Percentiles rank a stretch among this genome's conserved stretches.
phyloP scores from a whole-genome alignment of 2,797 vertebrate species.

The Ispidina picta region DNA sequence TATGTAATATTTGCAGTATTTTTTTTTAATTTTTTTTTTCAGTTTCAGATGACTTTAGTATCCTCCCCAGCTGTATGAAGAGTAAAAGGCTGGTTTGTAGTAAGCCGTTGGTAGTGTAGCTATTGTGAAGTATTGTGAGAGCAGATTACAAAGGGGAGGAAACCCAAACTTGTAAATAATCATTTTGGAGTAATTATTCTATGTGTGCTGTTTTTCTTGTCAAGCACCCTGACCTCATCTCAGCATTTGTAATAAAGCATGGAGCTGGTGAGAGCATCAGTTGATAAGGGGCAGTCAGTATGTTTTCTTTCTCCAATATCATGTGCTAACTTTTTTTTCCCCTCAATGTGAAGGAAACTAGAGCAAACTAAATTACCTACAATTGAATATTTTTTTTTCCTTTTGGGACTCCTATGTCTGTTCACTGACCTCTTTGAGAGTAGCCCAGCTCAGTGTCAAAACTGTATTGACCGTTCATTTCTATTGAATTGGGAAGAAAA shows the following conservation, averaged over 20 bases:
- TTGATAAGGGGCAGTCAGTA: background rate
- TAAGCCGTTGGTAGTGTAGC: background rate
- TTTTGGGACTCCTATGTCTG: rapidly evolving
- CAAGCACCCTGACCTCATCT: background rate
- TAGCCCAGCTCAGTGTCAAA: background rate
- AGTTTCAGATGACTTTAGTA: background rate
- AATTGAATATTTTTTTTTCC: background rate
- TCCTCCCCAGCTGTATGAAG: background rate
- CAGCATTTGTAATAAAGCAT: background rate
- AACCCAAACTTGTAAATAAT: background rate
- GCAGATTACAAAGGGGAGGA: background rate
- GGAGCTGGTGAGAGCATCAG: background rate
- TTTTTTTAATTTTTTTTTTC: background rate
- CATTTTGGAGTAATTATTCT: background rate
- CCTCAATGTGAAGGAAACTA: background rate
- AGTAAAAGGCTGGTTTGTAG: background rate
- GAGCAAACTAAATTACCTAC: background rate
- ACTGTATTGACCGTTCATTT: background rate
- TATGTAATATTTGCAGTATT: background rate
- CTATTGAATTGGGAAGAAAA: background rate
- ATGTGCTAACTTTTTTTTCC: background rate
- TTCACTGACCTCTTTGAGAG: background rate
- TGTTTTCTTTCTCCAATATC: background rate
- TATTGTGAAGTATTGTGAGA: background rate
- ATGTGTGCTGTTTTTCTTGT: background rate